Evolutionary conservation across 2,113 vertebrate genomes (phyloP).

Genomic region (Camelus dromedarius): DNA sequence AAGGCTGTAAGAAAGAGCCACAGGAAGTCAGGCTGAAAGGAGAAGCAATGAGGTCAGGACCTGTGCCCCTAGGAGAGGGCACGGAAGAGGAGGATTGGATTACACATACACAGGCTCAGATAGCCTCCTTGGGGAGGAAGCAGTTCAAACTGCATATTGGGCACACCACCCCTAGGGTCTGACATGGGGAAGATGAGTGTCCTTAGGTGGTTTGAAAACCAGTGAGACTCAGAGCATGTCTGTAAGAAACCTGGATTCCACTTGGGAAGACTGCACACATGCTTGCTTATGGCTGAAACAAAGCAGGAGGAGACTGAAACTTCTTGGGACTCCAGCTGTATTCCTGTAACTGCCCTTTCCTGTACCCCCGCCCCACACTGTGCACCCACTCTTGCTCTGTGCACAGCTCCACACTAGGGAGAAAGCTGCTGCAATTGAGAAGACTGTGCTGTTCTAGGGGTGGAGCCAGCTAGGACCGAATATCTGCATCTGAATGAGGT

Average conservation of each 20-base stretch:
- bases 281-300: not conserved
- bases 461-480: not conserved
- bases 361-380: not conserved
- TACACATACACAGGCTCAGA: not conserved
- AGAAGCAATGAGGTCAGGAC: not conserved
- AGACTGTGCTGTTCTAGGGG: not conserved
- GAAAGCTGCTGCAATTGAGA: not conserved
- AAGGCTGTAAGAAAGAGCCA: not conserved
- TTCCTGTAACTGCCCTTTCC: not conserved
- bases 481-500: not conserved
- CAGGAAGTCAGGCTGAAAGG: not conserved
- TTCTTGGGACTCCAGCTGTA: not conserved
- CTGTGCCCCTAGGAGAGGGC: not conserved
- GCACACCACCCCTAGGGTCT: not conserved
- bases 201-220: not conserved
- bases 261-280: not conserved
- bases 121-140: not conserved
- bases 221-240: not conserved
- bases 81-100: not conserved
- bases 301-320: not conserved
- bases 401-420: not conserved
- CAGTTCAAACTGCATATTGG: not conserved
- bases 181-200: not conserved
- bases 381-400: not conserved
- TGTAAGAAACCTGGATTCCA: not conserved